These are phyloP conservation scores for Nibea coibor DNA, from an alignment of 2,113 vertebrate genomes.

Conservation along the genomic window DNA sequence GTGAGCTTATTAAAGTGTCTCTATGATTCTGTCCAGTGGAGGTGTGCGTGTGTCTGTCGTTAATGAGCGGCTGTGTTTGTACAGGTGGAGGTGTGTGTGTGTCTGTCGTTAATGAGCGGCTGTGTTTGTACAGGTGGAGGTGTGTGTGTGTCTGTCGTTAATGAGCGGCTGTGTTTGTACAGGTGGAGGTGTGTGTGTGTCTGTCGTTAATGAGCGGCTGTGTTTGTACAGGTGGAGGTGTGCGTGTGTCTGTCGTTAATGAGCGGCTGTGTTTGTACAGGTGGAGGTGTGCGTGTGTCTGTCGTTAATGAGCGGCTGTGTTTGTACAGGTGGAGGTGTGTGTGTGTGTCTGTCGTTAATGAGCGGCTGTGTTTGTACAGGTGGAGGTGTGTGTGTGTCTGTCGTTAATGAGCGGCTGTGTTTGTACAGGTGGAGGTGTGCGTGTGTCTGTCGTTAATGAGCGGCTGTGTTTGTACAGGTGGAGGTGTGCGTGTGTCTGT, in stretches of 20 bases:
- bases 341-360: background rate
- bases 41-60: too few species aligned
- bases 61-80: background rate
- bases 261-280: slow-evolving; percentile 73
- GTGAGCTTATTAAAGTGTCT: slow-evolving; percentile 13
- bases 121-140: slow-evolving; percentile 83
- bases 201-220: background rate
- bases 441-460: background rate
- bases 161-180: background rate
- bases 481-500: slow-evolving; percentile 47
- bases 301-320: background rate
- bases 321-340: slow-evolving; percentile 23
- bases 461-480: slow-evolving; percentile 78
- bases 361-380: slow-evolving; percentile 73
- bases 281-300: slow-evolving; percentile 63
- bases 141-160: rapidly evolving
- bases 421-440: slow-evolving; percentile 67
- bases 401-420: background rate
- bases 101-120: background rate
- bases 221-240: slow-evolving; percentile 82
- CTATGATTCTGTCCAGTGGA: background rate
- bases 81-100: slow-evolving; percentile 8
- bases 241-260: background rate
- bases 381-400: slow-evolving; percentile 64
- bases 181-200: slow-evolving; percentile 25